Percentiles rank a stretch among this genome's conserved stretches.
Conservation (phyloP, 2,797 vertebrate species). For the Ptychadena robeensis region DNA sequence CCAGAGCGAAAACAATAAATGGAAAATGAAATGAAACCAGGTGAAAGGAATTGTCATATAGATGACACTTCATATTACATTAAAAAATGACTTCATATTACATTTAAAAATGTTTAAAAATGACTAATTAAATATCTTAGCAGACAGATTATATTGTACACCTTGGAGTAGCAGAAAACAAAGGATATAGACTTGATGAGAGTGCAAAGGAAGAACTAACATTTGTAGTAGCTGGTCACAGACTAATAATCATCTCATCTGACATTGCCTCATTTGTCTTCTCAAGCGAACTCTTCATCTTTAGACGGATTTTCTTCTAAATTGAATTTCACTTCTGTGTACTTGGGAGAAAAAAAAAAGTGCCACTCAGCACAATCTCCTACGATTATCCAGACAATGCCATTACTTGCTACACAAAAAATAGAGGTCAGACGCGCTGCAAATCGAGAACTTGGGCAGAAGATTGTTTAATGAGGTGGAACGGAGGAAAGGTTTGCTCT, state of each 20-base stretch:
- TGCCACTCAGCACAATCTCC: conserved; percentile 26
- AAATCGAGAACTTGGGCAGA: conserved; percentile 41
- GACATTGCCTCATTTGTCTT: conserved; percentile 42
- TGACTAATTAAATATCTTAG: conserved; percentile 26
- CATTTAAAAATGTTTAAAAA: too few relatives aligned
- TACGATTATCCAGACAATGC: conserved; percentile 55
- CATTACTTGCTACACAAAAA: conserved; percentile 32
- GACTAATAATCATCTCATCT: conserved; percentile 33
- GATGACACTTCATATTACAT: conserved; percentile 11
- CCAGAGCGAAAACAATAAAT: conserved; percentile 1
- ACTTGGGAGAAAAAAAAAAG: conserved; percentile 1
- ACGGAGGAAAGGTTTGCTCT: conserved; percentile 38
- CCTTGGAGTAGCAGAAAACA: not conserved
- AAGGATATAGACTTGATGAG: conserved; percentile 13
- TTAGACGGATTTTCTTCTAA: conserved; percentile 23
- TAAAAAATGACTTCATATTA: conserved; percentile 10
- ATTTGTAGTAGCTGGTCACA: not conserved
- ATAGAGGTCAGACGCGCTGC: conserved; percentile 38
- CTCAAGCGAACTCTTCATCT: conserved; percentile 22
- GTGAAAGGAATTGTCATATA: conserved; percentile 1
- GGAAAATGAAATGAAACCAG: not conserved
- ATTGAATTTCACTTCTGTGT: conserved; percentile 43
- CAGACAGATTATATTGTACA: not conserved
- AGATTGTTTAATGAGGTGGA: conserved; percentile 54
- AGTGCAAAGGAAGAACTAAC: conserved; percentile 8